Percentiles rank a stretch among this genome's conserved stretches.
Evolutionary conservation across 2,797 vertebrate genomes (phyloP).

Genomic region (Rhincodon typus): DNA sequence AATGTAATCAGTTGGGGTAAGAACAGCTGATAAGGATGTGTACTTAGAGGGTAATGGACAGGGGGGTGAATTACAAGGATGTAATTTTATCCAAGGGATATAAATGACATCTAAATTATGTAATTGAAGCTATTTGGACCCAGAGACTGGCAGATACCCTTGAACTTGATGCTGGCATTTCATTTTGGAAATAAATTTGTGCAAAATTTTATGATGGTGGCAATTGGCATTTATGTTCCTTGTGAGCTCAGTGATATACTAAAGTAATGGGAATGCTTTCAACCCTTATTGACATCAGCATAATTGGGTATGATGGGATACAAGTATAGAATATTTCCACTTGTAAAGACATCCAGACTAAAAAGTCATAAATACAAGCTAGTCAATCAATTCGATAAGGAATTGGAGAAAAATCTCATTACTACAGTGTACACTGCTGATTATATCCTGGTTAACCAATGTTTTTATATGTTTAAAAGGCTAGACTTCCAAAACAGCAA

Average conservation of each 20-base stretch:
- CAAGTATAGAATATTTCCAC: not conserved
- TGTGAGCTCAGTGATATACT: not conserved
- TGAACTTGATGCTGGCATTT: not conserved
- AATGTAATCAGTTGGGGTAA: not conserved
- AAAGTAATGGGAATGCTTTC: not conserved
- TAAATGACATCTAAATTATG: constrained; percentile 16
- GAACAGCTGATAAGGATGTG: not conserved
- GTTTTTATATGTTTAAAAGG: no score
- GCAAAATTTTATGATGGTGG: not conserved
- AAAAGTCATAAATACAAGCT: not conserved
- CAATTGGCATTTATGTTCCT: not conserved
- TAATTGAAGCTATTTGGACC: constrained; percentile 19
- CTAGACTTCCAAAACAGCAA: no score
- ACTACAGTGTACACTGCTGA: not conserved
- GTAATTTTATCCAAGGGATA: constrained; percentile 20
- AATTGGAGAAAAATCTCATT: not conserved
- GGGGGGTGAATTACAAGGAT: constrained; percentile 5
- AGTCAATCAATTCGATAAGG: not conserved
- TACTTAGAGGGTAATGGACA: not conserved
- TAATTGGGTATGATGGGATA: not conserved
- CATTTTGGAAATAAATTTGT: not conserved
- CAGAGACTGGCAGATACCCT: not conserved
- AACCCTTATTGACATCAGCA: not conserved
- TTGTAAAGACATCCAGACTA: not conserved
- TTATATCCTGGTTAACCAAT: no score